phyloP scores from a whole-genome alignment of 2,113 vertebrate species.

The Anser cygnoides region DNA sequence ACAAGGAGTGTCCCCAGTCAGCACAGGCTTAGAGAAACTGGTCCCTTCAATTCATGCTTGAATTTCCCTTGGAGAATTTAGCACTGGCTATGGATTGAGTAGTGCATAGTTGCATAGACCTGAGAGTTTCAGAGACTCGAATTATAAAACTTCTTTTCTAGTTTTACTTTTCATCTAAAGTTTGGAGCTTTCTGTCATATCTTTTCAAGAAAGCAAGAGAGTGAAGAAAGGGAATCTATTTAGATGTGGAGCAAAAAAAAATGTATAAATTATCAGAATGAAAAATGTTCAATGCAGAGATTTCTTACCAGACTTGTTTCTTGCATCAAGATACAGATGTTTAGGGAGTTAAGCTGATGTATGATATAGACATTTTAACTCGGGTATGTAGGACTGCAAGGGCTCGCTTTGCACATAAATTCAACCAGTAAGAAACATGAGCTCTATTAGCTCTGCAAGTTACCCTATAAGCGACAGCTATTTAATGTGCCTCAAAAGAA shows the following conservation, averaged over 20 bases:
- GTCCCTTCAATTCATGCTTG: not conserved
- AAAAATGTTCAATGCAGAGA: not conserved
- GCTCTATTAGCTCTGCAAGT: not conserved
- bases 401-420: not conserved
- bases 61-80: not conserved
- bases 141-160: not conserved
- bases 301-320: not conserved
- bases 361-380: not conserved
- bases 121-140: not conserved
- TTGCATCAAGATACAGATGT: not conserved
- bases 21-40: not conserved
- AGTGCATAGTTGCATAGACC: not conserved
- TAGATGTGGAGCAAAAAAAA: not conserved
- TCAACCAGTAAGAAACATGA: not conserved
- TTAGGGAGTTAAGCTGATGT: not conserved
- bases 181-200: not conserved
- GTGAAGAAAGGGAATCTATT: not conserved
- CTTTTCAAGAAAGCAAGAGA: not conserved
- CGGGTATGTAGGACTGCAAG: fast-evolving
- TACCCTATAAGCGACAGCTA: not conserved
- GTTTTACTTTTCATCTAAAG: not conserved
- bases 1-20: not conserved
- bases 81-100: not conserved
- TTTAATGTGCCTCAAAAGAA: not conserved
- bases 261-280: not conserved